A percentile compares a stretch with the other conserved stretches of the same genome.
Evolutionary conservation across 2,888 invertebrate species (phyloP).

Genomic region (Crocallis elinguaria): DNA sequence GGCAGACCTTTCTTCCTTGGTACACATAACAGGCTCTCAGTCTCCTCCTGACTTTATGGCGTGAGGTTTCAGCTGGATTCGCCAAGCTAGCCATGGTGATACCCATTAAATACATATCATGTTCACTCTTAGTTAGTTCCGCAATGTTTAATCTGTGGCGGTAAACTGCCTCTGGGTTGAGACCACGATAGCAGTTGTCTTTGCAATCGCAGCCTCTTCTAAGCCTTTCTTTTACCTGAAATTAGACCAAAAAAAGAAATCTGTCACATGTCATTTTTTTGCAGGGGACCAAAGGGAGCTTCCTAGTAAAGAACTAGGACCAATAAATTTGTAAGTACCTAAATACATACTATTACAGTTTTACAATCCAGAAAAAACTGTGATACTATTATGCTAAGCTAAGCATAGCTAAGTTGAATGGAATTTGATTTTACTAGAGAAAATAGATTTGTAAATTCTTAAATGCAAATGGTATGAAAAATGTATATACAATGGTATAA

Average conservation of each 20-base stretch:
- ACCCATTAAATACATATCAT: conserved; percentile 94
- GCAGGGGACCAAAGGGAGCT: too few relatives aligned
- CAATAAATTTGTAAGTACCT: too few relatives aligned
- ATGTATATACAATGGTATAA: too few relatives aligned
- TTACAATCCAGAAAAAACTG: too few relatives aligned
- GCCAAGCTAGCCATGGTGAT: conserved; percentile 92
- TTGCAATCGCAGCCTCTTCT: conserved; percentile 91
- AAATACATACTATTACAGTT: too few relatives aligned
- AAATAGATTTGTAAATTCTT: too few relatives aligned
- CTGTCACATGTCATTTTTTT: not conserved
- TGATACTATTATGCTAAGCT: too few relatives aligned
- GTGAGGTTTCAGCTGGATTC: conserved; percentile 89
- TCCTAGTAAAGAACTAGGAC: too few relatives aligned
- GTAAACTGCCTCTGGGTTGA: conserved; percentile 90
- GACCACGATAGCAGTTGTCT: conserved; percentile 90
- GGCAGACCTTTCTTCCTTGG: conserved; percentile 90
- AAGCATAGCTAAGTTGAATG: too few relatives aligned
- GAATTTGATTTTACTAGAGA: too few relatives aligned
- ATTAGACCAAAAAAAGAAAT: conserved; percentile 30
- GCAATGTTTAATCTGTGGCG: conserved; percentile 91
- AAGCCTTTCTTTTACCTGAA: conserved; percentile 88
- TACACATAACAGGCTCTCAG: conserved; percentile 91
- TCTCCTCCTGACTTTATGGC: conserved; percentile 89
- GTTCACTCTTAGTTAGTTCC: conserved; percentile 91
- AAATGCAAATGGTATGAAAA: too few relatives aligned